Evolutionary conservation across 1,140 invertebrate genomes (phyloP).

Genomic region (Lepeophtheirus salmonis): DNA sequence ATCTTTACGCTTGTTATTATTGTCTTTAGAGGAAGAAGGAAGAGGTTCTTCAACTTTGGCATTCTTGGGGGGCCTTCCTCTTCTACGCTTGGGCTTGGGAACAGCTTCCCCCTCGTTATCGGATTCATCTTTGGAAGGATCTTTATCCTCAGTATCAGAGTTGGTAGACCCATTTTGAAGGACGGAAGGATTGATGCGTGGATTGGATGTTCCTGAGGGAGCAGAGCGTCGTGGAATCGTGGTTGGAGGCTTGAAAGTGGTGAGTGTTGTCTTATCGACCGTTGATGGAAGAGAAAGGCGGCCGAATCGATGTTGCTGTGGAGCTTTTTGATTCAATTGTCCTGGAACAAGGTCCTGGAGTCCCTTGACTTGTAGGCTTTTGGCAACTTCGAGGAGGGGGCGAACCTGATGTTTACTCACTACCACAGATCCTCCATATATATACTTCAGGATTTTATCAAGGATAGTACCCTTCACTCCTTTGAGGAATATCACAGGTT

Average conservation of each 20-base stretch:
- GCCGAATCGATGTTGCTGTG: not conserved
- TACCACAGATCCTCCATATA: conserved; percentile 5
- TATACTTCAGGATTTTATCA: conserved; percentile 17
- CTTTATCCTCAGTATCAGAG: not conserved
- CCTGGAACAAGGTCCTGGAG: conserved; percentile 6
- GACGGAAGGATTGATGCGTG: no score
- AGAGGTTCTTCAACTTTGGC: not conserved
- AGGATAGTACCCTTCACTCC: conserved; percentile 13
- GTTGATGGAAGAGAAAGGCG: not conserved
- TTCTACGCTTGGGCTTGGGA: not conserved
- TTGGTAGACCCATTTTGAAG: not conserved
- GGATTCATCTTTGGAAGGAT: not conserved
- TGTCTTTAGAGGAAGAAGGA: conserved; percentile 1
- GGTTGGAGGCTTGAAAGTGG: not conserved
- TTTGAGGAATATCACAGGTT: conserved; percentile 17
- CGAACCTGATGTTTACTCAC: conserved; percentile 7
- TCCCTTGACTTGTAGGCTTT: conserved; percentile 15
- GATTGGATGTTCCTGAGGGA: no score
- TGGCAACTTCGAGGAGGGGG: conserved; percentile 14
- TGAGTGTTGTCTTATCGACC: not conserved
- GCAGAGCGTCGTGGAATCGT: not conserved
- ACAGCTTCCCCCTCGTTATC: not conserved
- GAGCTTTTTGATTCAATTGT: not conserved
- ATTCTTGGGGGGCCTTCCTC: conserved; percentile 9
- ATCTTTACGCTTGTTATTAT: not conserved